Conservation (phyloP, 2,888 invertebrate species). For the Pollenia amentaria region DNA sequence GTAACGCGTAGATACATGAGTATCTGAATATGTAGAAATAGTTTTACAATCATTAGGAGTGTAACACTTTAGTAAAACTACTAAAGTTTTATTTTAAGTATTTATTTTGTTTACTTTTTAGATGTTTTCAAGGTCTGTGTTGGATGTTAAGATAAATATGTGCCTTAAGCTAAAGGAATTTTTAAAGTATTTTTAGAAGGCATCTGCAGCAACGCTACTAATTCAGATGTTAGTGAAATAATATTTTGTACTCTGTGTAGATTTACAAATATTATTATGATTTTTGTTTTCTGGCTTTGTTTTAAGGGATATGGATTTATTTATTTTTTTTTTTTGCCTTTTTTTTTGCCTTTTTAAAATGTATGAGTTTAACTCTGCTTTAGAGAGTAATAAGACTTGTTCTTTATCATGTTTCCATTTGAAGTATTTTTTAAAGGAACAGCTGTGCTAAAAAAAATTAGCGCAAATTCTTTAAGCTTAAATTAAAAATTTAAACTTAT, state of each 20-base stretch:
- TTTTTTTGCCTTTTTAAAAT: background rate
- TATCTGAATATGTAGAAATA: background rate
- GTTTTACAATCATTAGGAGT: background rate
- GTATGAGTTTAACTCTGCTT: slow-evolving; percentile 7
- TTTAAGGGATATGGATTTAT: no score
- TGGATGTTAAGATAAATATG: no score
- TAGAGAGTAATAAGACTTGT: slow-evolving; percentile 20
- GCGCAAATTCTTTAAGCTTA: no score
- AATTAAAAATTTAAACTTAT: no score
- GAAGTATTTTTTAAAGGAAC: background rate
- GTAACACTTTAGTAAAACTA: background rate
- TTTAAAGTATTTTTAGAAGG: no score
- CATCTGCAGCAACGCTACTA: no score
- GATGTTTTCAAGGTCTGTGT: no score
- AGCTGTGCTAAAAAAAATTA: background rate
- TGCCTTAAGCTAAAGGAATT: no score
- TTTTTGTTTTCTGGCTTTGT: slow-evolving; percentile 6
- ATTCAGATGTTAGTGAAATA: no score
- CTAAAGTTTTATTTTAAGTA: no score
- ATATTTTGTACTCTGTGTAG: background rate
- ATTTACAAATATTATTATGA: slow-evolving; percentile 20
- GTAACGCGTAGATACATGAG: slow-evolving; percentile 22
- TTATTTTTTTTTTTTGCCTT: no score
- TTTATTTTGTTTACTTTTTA: no score
- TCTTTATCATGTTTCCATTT: slow-evolving; percentile 19